Conservation (phyloP, 2,797 vertebrate species). For the Pipistrellus pipistrellus region DNA sequence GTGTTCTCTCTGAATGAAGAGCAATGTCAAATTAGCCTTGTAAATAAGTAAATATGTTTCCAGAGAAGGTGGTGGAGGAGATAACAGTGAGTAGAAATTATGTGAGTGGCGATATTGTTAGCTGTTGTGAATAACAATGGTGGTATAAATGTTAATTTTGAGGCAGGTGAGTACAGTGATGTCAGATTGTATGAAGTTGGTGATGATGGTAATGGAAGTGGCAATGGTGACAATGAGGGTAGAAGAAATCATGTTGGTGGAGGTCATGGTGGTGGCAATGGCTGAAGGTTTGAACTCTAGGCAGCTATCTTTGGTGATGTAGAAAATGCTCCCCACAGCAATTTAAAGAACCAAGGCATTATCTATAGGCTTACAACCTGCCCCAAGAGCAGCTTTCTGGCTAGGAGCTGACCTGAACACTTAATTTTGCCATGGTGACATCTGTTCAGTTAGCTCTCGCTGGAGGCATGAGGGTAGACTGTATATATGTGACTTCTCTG, state of each 20-base stretch:
- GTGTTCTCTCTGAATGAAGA: neutral
- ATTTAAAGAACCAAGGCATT: constrained; percentile 23
- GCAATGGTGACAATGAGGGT: neutral
- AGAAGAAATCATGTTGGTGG: neutral
- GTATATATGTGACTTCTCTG: constrained; percentile 1
- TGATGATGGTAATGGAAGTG: neutral
- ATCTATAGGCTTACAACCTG: neutral
- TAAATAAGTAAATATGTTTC: constrained; percentile 54
- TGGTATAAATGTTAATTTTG: neutral
- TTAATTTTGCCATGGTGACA: neutral
- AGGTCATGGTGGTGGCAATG: neutral
- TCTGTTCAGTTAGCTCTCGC: neutral
- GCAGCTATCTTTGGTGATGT: neutral
- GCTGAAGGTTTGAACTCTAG: neutral
- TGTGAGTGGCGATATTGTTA: neutral
- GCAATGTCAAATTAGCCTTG: constrained; percentile 6
- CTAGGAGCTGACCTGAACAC: neutral
- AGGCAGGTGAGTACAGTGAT: neutral
- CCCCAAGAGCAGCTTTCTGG: neutral
- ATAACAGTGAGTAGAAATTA: neutral
- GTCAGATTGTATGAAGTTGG: neutral
- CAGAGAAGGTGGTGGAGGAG: neutral
- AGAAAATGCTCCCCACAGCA: neutral
- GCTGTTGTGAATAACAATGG: neutral
- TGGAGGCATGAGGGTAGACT: neutral